phyloP scores from a whole-genome alignment of 2,113 vertebrate genomes.

The Hippocampus barbouri region DNA sequence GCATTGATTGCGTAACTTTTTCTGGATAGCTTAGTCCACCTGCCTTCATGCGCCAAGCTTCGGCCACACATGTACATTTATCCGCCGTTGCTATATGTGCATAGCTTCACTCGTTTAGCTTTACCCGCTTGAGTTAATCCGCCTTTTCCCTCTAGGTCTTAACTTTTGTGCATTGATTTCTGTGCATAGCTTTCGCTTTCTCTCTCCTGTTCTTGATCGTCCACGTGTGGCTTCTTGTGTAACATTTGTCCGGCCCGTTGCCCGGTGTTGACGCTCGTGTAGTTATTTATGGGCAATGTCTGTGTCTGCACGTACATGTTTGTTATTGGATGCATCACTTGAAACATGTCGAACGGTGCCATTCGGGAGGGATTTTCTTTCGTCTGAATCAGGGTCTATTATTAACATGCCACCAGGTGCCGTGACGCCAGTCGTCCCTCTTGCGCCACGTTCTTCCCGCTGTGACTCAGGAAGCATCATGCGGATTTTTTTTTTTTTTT shows the following conservation, averaged over 20 bases:
- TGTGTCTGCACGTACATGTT: background rate
- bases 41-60: too few relatives aligned
- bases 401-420: background rate
- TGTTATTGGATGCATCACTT: background rate
- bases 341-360: background rate
- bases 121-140: too few relatives aligned
- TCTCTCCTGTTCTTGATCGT: conserved; percentile 1
- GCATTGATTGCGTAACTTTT: too few relatives aligned
- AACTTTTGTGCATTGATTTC: too few relatives aligned
- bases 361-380: background rate
- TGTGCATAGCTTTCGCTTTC: too few relatives aligned
- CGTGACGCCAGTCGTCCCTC: background rate
- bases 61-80: too few relatives aligned
- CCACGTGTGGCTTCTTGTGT: conserved; percentile 34
- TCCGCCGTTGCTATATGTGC: too few relatives aligned
- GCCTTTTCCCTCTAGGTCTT: too few relatives aligned
- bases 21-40: too few relatives aligned
- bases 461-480: background rate
- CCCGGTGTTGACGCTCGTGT: background rate
- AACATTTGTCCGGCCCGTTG: conserved; percentile 53
- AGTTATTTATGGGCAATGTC: background rate
- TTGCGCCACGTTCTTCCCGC: background rate
- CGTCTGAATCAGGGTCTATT: background rate
- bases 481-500: background rate
- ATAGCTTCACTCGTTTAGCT: too few relatives aligned